These are phyloP conservation scores for Drosophila helvetica DNA, from an alignment of 2,888 invertebrate genomes.

Conservation along the genomic window DNA sequence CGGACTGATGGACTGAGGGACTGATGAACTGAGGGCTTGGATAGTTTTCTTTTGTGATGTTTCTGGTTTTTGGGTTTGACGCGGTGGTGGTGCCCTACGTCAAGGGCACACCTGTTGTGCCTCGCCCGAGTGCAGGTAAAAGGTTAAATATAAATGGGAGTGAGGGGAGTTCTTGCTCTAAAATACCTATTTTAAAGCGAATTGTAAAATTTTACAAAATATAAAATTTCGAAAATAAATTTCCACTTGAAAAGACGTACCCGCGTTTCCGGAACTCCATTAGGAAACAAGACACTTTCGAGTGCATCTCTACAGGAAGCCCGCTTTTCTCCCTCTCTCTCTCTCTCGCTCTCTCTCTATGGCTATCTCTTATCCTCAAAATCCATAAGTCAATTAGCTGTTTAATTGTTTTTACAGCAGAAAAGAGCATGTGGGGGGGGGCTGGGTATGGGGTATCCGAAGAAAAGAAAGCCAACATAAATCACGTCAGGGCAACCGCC, in stretches of 20 bases:
- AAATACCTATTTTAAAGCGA: too few relatives aligned
- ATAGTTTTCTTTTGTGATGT: constrained; percentile 18
- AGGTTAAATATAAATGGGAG: constrained; percentile 8
- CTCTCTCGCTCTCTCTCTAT: neutral
- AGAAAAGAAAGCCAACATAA: constrained; percentile 54
- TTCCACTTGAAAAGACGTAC: constrained; percentile 17
- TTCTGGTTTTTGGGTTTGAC: neutral
- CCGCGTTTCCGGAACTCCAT: constrained; percentile 26
- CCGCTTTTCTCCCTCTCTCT: constrained; percentile 3
- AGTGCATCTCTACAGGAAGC: constrained; percentile 3
- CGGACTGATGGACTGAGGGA: neutral
- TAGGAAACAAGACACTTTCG: neutral
- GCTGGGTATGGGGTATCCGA: constrained; percentile 3
- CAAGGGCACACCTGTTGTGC: constrained; percentile 69
- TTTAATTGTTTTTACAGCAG: constrained; percentile 54
- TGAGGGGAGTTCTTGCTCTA: too few relatives aligned
- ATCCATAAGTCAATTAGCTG: constrained; percentile 64
- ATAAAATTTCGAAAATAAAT: constrained; percentile 9
- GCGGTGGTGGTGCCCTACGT: constrained; percentile 35
- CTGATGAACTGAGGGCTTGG: constrained; percentile 5
- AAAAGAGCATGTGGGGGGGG: neutral
- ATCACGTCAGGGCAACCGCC: constrained; percentile 55
- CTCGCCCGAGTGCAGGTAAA: constrained; percentile 50
- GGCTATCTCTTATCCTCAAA: constrained; percentile 17
- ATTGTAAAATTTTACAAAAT: neutral